phyloP scores from a whole-genome alignment of 1,140 invertebrate genomes.

The Hirudo medicinalis region DNA sequence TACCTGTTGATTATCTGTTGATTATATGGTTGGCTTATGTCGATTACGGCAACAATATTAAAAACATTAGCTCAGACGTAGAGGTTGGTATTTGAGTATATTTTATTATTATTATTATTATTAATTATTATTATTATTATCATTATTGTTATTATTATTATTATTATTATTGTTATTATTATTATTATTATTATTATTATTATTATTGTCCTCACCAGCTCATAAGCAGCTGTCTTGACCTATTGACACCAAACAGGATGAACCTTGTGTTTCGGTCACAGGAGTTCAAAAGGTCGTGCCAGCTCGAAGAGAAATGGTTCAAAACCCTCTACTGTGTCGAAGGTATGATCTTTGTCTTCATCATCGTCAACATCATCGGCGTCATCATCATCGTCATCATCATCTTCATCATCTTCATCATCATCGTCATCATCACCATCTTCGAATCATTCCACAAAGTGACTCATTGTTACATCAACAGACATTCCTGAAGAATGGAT shows the following conservation, averaged over 20 bases:
- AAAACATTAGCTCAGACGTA: too few relatives aligned
- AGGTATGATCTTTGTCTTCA: not conserved
- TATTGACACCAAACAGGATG: constrained; percentile 8
- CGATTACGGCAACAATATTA: too few relatives aligned
- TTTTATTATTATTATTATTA: too few relatives aligned
- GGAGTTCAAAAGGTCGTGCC: not conserved
- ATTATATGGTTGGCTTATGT: too few relatives aligned
- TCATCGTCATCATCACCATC: not conserved
- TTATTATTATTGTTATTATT: not conserved
- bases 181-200: too few relatives aligned
- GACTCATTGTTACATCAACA: too few relatives aligned
- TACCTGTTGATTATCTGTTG: too few relatives aligned
- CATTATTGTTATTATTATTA: too few relatives aligned
- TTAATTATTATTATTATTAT: too few relatives aligned
- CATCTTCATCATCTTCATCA: not conserved
- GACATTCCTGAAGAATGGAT: too few relatives aligned
- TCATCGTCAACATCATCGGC: not conserved
- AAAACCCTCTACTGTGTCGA: not conserved
- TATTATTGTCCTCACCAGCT: not conserved
- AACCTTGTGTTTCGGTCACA: not conserved
- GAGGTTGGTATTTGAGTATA: too few relatives aligned
- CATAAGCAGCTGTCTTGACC: not conserved
- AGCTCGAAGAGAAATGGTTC: constrained; percentile 6
- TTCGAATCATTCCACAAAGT: not conserved
- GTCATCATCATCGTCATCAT: not conserved